Evolutionary conservation across 1,140 invertebrate species (phyloP).

Genomic region (Teleogryllus occipitalis): DNA sequence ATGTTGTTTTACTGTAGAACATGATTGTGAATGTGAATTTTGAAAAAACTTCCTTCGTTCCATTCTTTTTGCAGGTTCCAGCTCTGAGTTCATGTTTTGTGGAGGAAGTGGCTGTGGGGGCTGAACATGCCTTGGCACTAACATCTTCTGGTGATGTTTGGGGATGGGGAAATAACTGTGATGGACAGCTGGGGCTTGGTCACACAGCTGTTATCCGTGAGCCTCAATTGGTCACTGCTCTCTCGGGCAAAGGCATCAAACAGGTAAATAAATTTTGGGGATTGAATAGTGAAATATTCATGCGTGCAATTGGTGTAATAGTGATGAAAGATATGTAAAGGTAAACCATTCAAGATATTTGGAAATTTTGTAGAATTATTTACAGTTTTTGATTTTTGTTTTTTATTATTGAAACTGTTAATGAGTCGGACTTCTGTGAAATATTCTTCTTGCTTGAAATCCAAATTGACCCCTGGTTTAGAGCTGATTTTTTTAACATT

Average conservation of each 20-base stretch:
- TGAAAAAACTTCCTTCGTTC: background rate
- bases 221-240: conserved; percentile 44
- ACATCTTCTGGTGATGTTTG: conserved; percentile 49
- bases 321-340: background rate
- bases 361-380: no score
- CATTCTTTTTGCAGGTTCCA: conserved; percentile 33
- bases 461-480: no score
- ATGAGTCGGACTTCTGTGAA: no score
- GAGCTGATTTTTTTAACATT: no score
- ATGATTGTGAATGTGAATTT: background rate
- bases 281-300: background rate
- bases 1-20: background rate
- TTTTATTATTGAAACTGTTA: no score
- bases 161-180: conserved; percentile 57
- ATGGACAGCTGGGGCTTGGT: conserved; percentile 53
- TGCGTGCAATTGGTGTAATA: background rate
- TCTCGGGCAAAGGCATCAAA: conserved; percentile 48
- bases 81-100: conserved; percentile 42
- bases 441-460: no score
- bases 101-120: conserved; percentile 52
- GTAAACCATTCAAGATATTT: background rate
- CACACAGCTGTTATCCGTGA: conserved; percentile 46
- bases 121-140: conserved; percentile 54
- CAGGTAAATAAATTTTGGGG: conserved; percentile 37
- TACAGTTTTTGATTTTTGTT: no score